Evolutionary conservation across 2,888 invertebrate genomes (phyloP).

Genomic region (Choristoneura rosaceana): DNA sequence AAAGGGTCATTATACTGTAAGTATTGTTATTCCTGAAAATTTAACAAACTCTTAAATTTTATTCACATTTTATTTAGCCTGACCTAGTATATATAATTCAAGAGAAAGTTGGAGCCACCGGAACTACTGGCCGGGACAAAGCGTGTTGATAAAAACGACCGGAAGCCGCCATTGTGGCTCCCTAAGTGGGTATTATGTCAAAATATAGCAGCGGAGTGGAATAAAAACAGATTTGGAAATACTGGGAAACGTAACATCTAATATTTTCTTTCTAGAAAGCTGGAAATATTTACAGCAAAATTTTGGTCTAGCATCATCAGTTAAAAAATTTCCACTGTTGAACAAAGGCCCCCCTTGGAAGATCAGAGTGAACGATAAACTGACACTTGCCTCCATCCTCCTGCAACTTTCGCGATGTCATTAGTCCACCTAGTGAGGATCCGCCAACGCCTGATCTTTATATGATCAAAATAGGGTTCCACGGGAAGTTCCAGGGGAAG

Average conservation of each 20-base stretch:
- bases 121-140: slow-evolving; percentile 11
- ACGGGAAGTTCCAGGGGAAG: too few species aligned
- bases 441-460: too few species aligned
- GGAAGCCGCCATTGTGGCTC: slow-evolving; percentile 25
- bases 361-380: too few species aligned
- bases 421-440: too few species aligned
- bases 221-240: slow-evolving; percentile 12
- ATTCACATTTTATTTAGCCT: slow-evolving; percentile 21
- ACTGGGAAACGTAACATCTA: background rate
- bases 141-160: slow-evolving; percentile 32
- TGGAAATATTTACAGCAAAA: background rate
- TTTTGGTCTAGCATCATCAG: too few species aligned
- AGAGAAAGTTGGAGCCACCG: slow-evolving; percentile 14
- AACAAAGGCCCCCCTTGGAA: too few species aligned
- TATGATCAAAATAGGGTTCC: too few species aligned
- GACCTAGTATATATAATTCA: slow-evolving; percentile 24
- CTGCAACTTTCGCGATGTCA: too few species aligned
- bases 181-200: slow-evolving; percentile 32
- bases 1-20: too few species aligned
- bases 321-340: too few species aligned
- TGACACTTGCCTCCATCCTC: too few species aligned
- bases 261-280: slow-evolving; percentile 7
- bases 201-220: slow-evolving; percentile 19
- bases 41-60: slow-evolving; percentile 6
- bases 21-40: too few species aligned